Base-by-base conservation (phyloP, 2,888 invertebrate genomes). In the Chrysina gloriosa region DNA sequence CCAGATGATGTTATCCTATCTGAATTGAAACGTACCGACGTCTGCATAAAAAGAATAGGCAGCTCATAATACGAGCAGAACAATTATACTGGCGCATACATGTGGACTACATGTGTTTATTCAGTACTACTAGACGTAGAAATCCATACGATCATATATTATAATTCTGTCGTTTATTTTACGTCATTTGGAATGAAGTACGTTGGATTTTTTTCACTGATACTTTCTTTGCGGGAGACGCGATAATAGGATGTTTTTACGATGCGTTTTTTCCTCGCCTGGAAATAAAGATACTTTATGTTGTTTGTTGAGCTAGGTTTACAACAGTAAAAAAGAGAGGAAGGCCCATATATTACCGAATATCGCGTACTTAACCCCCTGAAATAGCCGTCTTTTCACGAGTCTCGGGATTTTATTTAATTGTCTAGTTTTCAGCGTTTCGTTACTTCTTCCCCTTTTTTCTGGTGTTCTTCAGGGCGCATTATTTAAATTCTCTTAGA, bases 41-140 rank as follows among this genome's bases (percentile, higher is more conserved):
- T 48, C 25, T 48, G 25, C 48, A 48, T 48, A 48, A 48, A 48
- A 48, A 48, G 27, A 25, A 23, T 48, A 48, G 25, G 25, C n/a
- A 23, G 25, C 23, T 11, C n/a, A 11, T 11, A 23, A 48, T 23
- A 25, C 14, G 39, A 9, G 25, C 11, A 48, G 21, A 48, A 48
- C 48, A 48, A 48, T 48, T 48, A 39, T 11, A 48, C 48, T 19
- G 48, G 9, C 47, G 36, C 48, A 25, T 21, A 48, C 48, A 48
- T 48, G 9, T 48, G 48, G 48, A 11, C 25, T 48, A 48, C 48
- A 48, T 48, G 48, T 48, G 48, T 48, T 48, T 48, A 48, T 48
- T 48, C 14, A 9, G 48, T 48, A 48, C 23, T 48, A n/a, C n/a
- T n/a, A n/a, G n/a, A n/a, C n/a, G n/a, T n/a, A 48, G 23, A 23